These are phyloP conservation scores for Eulemur coronatus DNA, from an alignment of 2,797 vertebrate genomes.

Conservation along the genomic window DNA sequence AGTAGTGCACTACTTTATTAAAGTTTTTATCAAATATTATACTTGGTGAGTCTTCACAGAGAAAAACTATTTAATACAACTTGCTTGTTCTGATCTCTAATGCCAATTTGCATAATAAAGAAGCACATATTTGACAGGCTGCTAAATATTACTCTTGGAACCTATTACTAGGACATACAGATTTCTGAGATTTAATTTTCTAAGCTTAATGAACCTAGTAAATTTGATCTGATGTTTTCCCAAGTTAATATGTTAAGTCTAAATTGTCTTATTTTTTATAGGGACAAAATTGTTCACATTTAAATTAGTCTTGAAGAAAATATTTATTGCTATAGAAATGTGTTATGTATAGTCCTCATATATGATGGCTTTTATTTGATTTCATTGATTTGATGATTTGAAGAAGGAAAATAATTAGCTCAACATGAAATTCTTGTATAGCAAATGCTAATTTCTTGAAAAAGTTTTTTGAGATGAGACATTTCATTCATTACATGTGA, in stretches of 20 bases:
- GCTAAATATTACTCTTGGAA: constrained; percentile 85
- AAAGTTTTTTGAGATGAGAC: not conserved
- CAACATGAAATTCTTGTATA: not conserved
- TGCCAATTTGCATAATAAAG: constrained; percentile 81
- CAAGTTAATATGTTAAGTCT: constrained; percentile 87
- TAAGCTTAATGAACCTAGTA: constrained; percentile 88
- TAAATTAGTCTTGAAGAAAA: constrained; percentile 74
- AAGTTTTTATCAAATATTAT: not conserved
- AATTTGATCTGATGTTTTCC: constrained; percentile 86
- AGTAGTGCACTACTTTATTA: not conserved
- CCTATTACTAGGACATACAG: constrained; percentile 86
- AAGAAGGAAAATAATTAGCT: constrained; percentile 25
- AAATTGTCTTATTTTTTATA: constrained; percentile 85
- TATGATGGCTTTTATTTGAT: constrained; percentile 65
- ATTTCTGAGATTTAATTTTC: constrained; percentile 88
- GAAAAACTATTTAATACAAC: constrained; percentile 23
- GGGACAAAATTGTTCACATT: constrained; percentile 45
- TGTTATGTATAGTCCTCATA: constrained; percentile 80
- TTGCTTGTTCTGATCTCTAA: constrained; percentile 63
- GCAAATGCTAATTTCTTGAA: constrained; percentile 43
- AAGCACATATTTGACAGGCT: constrained; percentile 81
- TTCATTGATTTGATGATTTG: constrained; percentile 66
- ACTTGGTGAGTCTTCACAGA: constrained; percentile 2
- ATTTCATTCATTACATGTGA: not conserved
- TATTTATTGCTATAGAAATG: constrained; percentile 81